Conservation (phyloP, 1,140 invertebrate genomes). For the Alviniconcha marisindica region DNA sequence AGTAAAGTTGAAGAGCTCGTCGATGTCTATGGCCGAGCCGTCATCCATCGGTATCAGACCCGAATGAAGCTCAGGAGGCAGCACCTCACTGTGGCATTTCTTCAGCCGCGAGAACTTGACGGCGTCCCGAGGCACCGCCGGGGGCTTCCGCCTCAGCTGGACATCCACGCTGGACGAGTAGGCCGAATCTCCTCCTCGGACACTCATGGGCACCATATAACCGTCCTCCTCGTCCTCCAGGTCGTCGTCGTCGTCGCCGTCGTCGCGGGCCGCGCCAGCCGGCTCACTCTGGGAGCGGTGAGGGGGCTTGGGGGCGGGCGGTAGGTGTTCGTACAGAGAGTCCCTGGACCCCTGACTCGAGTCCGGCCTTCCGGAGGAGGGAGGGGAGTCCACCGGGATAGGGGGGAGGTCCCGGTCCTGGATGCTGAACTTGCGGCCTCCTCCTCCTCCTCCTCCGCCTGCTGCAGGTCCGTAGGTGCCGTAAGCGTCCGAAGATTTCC, state of each 20-base stretch:
- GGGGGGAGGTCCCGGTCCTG: slow-evolving; percentile 68
- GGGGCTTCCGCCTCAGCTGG: slow-evolving; percentile 55
- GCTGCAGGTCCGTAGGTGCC: slow-evolving; percentile 32
- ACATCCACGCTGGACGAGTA: slow-evolving; percentile 46
- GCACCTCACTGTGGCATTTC: slow-evolving; percentile 52
- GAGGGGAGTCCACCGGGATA: slow-evolving; percentile 49
- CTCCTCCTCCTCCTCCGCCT: not conserved
- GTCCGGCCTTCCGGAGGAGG: not conserved
- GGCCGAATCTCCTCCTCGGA: slow-evolving; percentile 44
- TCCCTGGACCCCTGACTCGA: slow-evolving; percentile 52
- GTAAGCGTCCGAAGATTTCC: slow-evolving; percentile 11
- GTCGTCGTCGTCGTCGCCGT: slow-evolving; percentile 46
- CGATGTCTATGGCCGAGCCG: slow-evolving; percentile 47
- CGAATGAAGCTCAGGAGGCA: slow-evolving; percentile 35
- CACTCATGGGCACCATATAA: slow-evolving; percentile 65
- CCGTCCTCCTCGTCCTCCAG: slow-evolving; percentile 60
- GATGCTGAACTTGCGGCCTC: slow-evolving; percentile 32
- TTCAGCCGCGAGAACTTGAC: slow-evolving; percentile 35
- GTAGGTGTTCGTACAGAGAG: slow-evolving; percentile 69
- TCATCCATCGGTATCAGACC: slow-evolving; percentile 27
- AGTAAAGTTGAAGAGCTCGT: slow-evolving; percentile 55
- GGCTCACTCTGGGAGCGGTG: slow-evolving; percentile 31
- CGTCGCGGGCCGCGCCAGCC: not conserved
- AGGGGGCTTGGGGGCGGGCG: slow-evolving; percentile 61
- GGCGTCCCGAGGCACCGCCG: slow-evolving; percentile 53